Base-by-base conservation (phyloP, 2,888 invertebrate genomes). In the Chesias legatella region DNA sequence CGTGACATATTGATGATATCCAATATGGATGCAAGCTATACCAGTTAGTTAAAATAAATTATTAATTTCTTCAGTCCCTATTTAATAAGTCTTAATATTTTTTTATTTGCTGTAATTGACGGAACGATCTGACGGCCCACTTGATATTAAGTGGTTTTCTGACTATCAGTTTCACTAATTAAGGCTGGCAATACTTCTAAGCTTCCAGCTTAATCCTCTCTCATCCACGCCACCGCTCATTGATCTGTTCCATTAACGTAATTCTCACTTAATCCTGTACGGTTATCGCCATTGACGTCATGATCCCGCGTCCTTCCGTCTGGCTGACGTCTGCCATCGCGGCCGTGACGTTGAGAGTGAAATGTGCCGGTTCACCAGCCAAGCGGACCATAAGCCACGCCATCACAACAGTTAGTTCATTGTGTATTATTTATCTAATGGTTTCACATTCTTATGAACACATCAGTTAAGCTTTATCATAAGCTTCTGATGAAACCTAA, bases 281-380 rank as follows among this genome's bases (percentile, higher is more conserved):
- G 13, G 13, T 17, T 17, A 17, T 3, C 13, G 2, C 23, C 7
- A 26, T 24, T 36, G 28, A 51, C 57, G 48, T 52, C 46, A 43
- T n/a, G 22, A 13, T 32, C 33, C 36, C 20, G 23, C 34, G 47
- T 47, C 42, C 44, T 48, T 40, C 44, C 38, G 44, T 45, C 38
- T 48, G 43, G 37, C 44, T 33, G 43, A 28, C 33, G 48, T 51
- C 51, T 48, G 35, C 42, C 37, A 32, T 56, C 41, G 42, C 43
- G 56, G 51, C 28, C 48, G 40, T 38, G 53, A 43, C 51, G 50
- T 50, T 58, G 73, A 74, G 66, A 76, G 72, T 52, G 75, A 73
- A 56, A 53, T 48, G 66, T 39, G 41, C 40, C 61, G 71, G 62
- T 71, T 63, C 55, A 58, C 58, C 55, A 54, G 22, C 53, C 74